These are phyloP conservation scores for Diabrotica virgifera DNA, from an alignment of 1,140 invertebrate species.

Conservation along the genomic window DNA sequence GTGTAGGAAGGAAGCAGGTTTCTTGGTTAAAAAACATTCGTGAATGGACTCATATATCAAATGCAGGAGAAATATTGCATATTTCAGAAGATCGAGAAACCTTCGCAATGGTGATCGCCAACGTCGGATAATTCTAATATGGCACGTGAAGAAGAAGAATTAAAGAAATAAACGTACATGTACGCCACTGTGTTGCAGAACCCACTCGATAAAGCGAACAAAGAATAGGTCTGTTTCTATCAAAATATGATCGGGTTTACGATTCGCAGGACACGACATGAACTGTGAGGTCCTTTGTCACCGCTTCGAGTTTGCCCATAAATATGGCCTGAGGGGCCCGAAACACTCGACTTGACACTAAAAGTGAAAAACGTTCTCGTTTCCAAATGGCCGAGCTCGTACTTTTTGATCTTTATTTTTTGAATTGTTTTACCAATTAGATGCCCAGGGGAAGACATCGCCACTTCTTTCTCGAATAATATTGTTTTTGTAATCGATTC, in stretches of 20 bases:
- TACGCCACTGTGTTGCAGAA: not conserved
- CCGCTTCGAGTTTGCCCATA: slow-evolving; percentile 14
- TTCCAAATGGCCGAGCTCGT: slow-evolving; percentile 13
- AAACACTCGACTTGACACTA: slow-evolving; percentile 19
- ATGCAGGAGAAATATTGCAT: no score
- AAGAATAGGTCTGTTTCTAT: slow-evolving; percentile 20
- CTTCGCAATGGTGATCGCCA: no score
- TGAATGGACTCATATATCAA: no score
- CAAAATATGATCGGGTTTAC: slow-evolving; percentile 25
- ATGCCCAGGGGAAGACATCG: not conserved
- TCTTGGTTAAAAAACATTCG: no score
- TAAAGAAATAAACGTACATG: no score
- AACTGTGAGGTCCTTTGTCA: slow-evolving; percentile 21
- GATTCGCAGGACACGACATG: slow-evolving; percentile 18
- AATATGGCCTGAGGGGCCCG: slow-evolving; percentile 15
- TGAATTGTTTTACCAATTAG: slow-evolving; percentile 2
- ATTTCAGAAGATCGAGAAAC: no score
- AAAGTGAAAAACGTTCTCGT: slow-evolving; percentile 23
- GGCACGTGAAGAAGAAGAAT: no score
- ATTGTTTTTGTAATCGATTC: no score
- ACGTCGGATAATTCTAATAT: no score
- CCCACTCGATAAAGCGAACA: slow-evolving; percentile 19
- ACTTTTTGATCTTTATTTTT: not conserved
- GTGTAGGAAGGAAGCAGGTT: no score
- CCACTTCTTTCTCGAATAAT: no score